Conservation (phyloP, 1,140 invertebrate genomes). For the Pseudachorutes palmiensis region DNA sequence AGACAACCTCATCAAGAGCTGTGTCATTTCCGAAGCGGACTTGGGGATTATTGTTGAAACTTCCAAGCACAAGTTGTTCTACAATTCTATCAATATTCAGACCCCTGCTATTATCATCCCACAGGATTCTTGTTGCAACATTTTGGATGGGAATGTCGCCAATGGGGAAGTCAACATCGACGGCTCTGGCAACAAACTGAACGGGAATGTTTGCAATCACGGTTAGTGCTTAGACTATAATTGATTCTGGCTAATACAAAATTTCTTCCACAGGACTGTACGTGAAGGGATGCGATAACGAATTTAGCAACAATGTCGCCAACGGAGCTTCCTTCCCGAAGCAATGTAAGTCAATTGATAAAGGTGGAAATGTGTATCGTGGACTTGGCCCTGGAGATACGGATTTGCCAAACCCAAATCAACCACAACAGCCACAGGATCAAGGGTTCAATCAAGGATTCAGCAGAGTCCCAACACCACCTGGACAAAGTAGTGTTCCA, state of each 20-base stretch:
- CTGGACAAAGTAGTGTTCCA: constrained; percentile 9
- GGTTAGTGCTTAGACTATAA: neutral
- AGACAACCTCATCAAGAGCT: constrained; percentile 33
- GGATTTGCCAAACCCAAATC: constrained; percentile 27
- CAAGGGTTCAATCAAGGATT: constrained; percentile 8
- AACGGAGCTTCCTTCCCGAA: constrained; percentile 36
- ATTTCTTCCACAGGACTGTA: constrained; percentile 18
- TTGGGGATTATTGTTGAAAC: constrained; percentile 34
- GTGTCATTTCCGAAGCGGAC: constrained; percentile 35
- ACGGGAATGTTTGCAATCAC: constrained; percentile 34
- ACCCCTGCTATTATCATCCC: constrained; percentile 30
- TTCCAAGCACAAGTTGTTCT: constrained; percentile 18
- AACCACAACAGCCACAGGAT: constrained; percentile 17
- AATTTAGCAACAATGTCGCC: constrained; percentile 30
- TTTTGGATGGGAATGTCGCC: constrained; percentile 34
- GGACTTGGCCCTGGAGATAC: constrained; percentile 34
- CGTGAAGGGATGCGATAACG: constrained; percentile 32
- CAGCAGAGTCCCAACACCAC: constrained; percentile 9
- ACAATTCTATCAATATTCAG: constrained; percentile 38
- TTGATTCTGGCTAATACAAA: neutral
- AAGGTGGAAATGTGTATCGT: constrained; percentile 36
- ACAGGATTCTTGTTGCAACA: constrained; percentile 31
- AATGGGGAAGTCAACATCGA: constrained; percentile 34
- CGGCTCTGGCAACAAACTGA: constrained; percentile 29
- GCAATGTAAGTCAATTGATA: constrained; percentile 25